Evolutionary conservation across 2,113 vertebrate genomes (phyloP), one percentile per base, ranked within the genome.

Genomic region (Brachionichthys hirsutus): DNA sequence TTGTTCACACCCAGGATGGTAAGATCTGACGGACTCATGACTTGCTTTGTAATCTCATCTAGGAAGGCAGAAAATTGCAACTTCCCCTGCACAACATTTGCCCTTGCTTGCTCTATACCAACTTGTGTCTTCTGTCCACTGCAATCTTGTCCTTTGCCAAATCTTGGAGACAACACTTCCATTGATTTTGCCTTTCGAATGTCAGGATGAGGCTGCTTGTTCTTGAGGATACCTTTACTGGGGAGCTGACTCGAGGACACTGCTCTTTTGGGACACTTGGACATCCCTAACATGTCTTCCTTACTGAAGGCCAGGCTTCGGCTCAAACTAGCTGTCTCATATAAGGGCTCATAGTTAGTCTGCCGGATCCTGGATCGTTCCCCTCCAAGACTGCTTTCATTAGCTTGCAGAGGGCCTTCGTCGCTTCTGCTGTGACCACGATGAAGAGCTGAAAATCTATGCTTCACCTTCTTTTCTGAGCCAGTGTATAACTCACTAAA

Each of bases 51-150:
- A 47, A 93, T 92, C 68, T 94, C 93, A 56, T 94, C 88, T 18
- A 94, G 77, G 80, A 94, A 94, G 4, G 89, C 90, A 4, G 93
- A 94, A 35, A 93, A 94, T 38, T 88, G 88, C n/a, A 92, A 15
- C 65, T 92, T 94, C 61, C 87, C 87, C 64, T 91, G 82, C 4
- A 91, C 60, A 54, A 91, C 68, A 53, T 74, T 82, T 16, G 76
- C 41, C 44, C 51, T 85, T 3, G 70, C 70, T 38, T 41, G 63
- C 47, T 83, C 75, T 6, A 66, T 57, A 69, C 78, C 65, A 10
- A 50, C 65, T 52, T 82, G 72, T 46, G 48, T 34, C 9, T 85
- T 82, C 54, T 75, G 80, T 49, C 66, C 71, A 63, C 7, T 59
- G 20, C 40, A 58, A 51, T 47, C 38, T 57, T 74, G 54, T 62